Percentiles rank a stretch among this genome's conserved stretches.
These are phyloP conservation scores for Callyntrura sp. DNA, from an alignment of 2,888 invertebrate species.

Conservation along the genomic window DNA sequence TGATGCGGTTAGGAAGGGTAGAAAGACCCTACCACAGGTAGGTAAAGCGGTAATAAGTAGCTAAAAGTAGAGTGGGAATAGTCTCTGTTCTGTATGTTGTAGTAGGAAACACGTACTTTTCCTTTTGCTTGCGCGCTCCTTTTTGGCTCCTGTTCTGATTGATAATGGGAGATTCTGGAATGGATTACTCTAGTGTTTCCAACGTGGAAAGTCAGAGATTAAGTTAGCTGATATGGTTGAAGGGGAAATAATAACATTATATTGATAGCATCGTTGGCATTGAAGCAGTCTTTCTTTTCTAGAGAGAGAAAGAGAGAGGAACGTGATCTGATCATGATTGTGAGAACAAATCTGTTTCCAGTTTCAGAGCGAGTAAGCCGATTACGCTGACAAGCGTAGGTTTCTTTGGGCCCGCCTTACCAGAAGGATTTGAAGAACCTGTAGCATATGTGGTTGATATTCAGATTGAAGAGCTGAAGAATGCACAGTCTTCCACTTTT, in stretches of 20 bases:
- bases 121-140: too few species aligned
- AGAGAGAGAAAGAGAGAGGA: too few species aligned
- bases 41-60: too few species aligned
- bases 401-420: slow-evolving; percentile 74
- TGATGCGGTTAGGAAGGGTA: too few species aligned
- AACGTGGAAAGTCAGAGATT: too few species aligned
- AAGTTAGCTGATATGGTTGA: too few species aligned
- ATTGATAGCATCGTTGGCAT: not conserved
- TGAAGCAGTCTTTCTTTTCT: not conserved
- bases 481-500: not conserved
- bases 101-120: too few species aligned
- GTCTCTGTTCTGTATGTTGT: too few species aligned
- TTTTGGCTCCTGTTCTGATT: too few species aligned
- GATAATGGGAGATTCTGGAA: not conserved
- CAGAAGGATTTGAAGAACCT: slow-evolving; percentile 24
- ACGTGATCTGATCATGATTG: not conserved
- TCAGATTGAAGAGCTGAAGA: slow-evolving; percentile 52
- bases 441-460: slow-evolving; percentile 64
- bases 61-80: too few species aligned
- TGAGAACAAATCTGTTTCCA: slow-evolving; percentile 53
- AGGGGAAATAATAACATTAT: slow-evolving; percentile 1
- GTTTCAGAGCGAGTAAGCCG: slow-evolving; percentile 69
- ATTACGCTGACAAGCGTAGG: slow-evolving; percentile 72
- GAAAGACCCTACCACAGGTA: too few species aligned
- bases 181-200: slow-evolving; percentile 16